These are phyloP conservation scores for Echinops telfairi DNA, from an alignment of 2,113 vertebrate species.

Conservation along the genomic window DNA sequence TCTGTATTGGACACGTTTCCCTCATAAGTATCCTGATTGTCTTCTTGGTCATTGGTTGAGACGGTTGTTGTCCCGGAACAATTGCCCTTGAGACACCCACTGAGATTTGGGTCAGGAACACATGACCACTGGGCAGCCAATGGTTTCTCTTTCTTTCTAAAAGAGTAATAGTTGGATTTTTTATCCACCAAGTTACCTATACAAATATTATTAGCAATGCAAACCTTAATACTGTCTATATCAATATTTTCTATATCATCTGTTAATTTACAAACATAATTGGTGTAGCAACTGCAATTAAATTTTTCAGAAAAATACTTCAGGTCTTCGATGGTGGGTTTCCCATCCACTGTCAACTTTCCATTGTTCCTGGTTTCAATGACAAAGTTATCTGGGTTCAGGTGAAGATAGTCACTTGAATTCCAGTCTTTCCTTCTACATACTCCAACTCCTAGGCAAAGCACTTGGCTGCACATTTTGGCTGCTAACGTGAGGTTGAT, in stretches of 20 bases:
- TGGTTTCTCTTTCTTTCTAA: neutral
- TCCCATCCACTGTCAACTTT: slow-evolving; percentile 84
- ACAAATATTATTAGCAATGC: slow-evolving; percentile 82
- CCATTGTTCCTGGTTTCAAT: slow-evolving; percentile 82
- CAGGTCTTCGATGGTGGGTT: slow-evolving; percentile 86
- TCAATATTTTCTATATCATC: slow-evolving; percentile 63
- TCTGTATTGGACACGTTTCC: neutral
- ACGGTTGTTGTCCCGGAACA: slow-evolving; percentile 32
- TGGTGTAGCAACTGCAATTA: slow-evolving; percentile 89
- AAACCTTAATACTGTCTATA: slow-evolving; percentile 68
- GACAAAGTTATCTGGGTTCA: slow-evolving; percentile 86
- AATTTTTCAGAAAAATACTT: slow-evolving; percentile 85
- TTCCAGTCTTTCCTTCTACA: slow-evolving; percentile 90
- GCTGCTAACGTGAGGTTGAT: slow-evolving; percentile 93
- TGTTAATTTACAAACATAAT: slow-evolving; percentile 82
- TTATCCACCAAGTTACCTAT: slow-evolving; percentile 75
- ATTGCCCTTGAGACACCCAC: neutral
- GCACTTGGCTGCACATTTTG: slow-evolving; percentile 90
- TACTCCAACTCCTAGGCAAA: slow-evolving; percentile 90
- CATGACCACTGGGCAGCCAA: neutral
- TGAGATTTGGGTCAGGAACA: neutral
- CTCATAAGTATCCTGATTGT: neutral
- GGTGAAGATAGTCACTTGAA: slow-evolving; percentile 91
- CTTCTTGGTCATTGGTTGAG: neutral
- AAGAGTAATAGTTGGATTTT: too few species aligned